Base-by-base conservation (phyloP, 1,140 invertebrate genomes). In the Branchinecta lindahli region DNA sequence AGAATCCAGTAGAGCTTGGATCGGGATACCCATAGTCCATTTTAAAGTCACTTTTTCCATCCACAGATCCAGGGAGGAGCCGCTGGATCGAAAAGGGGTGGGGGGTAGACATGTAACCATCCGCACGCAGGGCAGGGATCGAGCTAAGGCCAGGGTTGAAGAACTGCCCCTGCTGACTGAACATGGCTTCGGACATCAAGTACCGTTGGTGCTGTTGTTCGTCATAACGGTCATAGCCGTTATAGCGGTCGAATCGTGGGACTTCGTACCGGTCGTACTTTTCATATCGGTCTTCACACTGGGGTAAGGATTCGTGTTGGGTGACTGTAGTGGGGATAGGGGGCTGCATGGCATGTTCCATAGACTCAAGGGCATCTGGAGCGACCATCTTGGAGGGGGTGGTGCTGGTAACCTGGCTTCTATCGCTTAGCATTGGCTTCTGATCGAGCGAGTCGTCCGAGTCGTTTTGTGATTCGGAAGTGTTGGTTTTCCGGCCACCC, bases 1-100 rank as follows among this genome's bases (percentile, higher is more conserved):
- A 61, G 18, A 61, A 61, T 61, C 52, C 52, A 61, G 52, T 20
- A 15, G 52, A 61, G 18, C 52, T 61, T 61, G 52, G 52, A 20
- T 61, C 52, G 33, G 33, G 33, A 61, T 61, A 61, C 12, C 18
- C 18, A 61, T 61, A 61, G 52, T 61, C 52, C 74, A 84, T 76
- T 77, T 83, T 73, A 77, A 81, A 72, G 75, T 77, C 77, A 74
- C 89, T 84, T 78, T 92, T 91, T 69, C 86, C 87, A 75, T 91
- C 90, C 10, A 75, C 75, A 69, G 80, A 80, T 66, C 89, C 87
- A 9, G 90, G 89, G 75, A 92, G 80, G 76, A 96, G 84, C 77
- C 92, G 87, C 73, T 91, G 94, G 75, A 96, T 96, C 77, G 91
- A 93, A 81, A 96, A 96, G 0, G 94, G 93, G 79, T 95, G 90